phyloP scores from a whole-genome alignment of 2,888 invertebrate genomes.

The Fragum fragum region DNA sequence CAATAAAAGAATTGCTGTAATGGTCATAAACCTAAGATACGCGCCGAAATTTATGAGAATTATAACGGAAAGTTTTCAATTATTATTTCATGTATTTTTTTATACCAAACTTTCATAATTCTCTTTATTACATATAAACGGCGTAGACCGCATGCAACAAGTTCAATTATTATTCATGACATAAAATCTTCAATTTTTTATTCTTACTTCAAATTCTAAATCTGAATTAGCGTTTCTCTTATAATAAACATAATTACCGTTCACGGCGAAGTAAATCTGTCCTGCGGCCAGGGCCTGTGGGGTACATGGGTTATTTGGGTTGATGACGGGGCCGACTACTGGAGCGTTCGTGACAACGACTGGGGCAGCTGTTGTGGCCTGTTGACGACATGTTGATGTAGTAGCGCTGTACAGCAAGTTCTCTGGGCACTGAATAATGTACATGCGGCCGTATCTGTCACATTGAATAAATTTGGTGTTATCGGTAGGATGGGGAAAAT shows the following conservation, averaged over 20 bases:
- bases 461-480: conserved; percentile 77
- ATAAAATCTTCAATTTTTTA: no score
- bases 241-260: conserved; percentile 33
- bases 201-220: no score
- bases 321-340: conserved; percentile 1
- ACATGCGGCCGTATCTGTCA: conserved; percentile 76
- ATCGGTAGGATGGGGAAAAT: conserved; percentile 75
- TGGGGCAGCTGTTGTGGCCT: conserved; percentile 16
- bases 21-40: no score
- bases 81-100: no score
- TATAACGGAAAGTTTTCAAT: no score
- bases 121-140: no score
- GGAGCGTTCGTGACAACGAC: conserved; percentile 9
- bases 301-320: conserved; percentile 76
- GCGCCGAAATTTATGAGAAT: no score
- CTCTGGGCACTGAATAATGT: conserved; percentile 76
- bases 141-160: no score
- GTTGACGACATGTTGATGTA: conserved; percentile 56
- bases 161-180: no score
- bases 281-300: conserved; percentile 70
- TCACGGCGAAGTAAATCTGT: conserved; percentile 76
- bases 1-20: no score
- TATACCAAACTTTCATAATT: no score
- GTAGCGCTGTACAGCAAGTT: conserved; percentile 67
- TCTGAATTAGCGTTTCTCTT: no score